Evolutionary conservation across 2,113 vertebrate genomes (phyloP).

Genomic region (Lophotis ruficrista): DNA sequence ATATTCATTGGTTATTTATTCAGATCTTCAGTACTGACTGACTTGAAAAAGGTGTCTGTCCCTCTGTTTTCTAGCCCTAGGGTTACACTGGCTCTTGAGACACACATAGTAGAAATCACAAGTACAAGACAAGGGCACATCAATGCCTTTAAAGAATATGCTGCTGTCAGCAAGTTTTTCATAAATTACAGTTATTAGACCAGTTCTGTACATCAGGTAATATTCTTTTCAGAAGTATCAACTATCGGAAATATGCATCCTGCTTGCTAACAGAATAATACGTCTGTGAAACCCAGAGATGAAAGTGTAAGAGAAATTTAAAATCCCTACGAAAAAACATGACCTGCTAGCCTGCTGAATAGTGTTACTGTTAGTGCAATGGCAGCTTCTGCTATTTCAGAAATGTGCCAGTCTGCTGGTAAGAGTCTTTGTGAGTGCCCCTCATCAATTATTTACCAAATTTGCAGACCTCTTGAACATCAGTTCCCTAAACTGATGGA

Average conservation of each 20-base stretch:
- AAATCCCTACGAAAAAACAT: not conserved
- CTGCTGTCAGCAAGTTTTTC: not conserved
- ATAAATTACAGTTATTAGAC: not conserved
- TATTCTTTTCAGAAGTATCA: not conserved
- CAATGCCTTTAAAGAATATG: not conserved
- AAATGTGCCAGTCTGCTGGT: not conserved
- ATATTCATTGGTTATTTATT: not conserved
- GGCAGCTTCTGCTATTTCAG: not conserved
- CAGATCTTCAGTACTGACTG: not conserved
- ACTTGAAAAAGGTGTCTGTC: not conserved
- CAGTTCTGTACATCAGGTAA: not conserved
- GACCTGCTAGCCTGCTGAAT: not conserved
- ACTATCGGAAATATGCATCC: not conserved
- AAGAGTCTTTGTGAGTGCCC: not conserved
- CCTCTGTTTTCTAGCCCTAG: not conserved
- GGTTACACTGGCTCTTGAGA: not conserved
- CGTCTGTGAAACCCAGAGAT: not conserved
- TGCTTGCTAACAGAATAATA: not conserved
- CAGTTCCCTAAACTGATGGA: not conserved
- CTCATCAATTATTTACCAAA: not conserved
- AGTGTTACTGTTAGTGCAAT: not conserved
- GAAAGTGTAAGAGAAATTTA: not conserved
- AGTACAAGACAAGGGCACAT: not conserved
- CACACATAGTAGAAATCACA: not conserved
- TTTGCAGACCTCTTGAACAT: not conserved